phyloP scores from a whole-genome alignment of 2,113 vertebrate species.

The Psittacara wagleri region DNA sequence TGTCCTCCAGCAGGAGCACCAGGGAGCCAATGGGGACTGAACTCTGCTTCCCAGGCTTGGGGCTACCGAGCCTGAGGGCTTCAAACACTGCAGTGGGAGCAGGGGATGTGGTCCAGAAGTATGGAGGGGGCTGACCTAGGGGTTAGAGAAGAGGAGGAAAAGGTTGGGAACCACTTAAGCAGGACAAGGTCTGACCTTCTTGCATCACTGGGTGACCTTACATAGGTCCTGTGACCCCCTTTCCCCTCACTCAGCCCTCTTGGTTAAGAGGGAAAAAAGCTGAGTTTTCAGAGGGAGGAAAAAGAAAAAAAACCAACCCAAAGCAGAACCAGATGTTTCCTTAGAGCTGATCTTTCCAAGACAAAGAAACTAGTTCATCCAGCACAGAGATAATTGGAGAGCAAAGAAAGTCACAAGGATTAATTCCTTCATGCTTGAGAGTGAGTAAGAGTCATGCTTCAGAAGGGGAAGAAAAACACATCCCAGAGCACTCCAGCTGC shows the following conservation, averaged over 20 bases:
- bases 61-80: not conserved
- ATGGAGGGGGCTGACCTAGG: not conserved
- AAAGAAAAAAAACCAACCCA: not conserved
- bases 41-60: not conserved
- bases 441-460: not conserved
- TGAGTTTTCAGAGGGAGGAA: not conserved
- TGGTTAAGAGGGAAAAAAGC: not conserved
- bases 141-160: not conserved
- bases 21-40: not conserved
- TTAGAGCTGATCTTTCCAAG: not conserved
- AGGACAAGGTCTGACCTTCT: not conserved
- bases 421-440: not conserved
- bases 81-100: accelerated
- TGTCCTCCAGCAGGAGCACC: not conserved
- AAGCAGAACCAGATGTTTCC: constrained; percentile 20
- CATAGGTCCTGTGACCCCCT: not conserved
- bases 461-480: not conserved
- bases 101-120: not conserved
- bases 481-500: not conserved
- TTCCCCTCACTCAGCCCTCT: not conserved
- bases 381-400: not conserved
- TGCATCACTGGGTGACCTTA: not conserved
- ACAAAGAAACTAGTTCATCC: not conserved
- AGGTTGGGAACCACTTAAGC: not conserved
- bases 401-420: not conserved